Evolutionary conservation across 1,140 invertebrate species (phyloP).

Genomic region (Bactericera cockerelli): DNA sequence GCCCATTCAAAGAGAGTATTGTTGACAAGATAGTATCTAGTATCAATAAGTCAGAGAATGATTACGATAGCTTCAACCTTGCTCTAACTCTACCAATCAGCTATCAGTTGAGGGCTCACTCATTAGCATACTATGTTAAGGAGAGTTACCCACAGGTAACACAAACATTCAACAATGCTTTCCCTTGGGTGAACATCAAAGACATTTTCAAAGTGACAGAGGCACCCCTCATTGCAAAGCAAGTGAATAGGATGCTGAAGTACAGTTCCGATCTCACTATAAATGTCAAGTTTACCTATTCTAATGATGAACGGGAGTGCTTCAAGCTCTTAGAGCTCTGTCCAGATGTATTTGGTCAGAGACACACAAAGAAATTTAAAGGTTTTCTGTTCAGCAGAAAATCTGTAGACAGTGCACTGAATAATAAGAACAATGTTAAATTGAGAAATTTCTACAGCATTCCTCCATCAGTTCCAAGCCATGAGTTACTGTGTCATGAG

Average conservation of each 20-base stretch:
- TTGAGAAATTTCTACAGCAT: conserved; percentile 16
- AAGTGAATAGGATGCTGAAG: conserved; percentile 31
- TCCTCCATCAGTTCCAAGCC: conserved; percentile 5
- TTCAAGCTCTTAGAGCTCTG: conserved; percentile 33
- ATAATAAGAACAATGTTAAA: conserved; percentile 4
- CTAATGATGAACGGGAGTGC: conserved; percentile 37
- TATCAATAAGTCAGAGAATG: conserved; percentile 28
- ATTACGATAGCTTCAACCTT: conserved; percentile 33
- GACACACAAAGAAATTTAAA: conserved; percentile 23
- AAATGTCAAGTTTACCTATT: conserved; percentile 33
- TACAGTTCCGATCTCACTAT: conserved; percentile 36
- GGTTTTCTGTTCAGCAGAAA: conserved; percentile 41
- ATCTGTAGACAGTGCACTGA: conserved; percentile 25
- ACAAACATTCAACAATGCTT: conserved; percentile 22
- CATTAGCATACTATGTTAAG: conserved; percentile 30
- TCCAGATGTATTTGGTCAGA: conserved; percentile 15
- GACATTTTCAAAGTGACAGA: conserved; percentile 46
- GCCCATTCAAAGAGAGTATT: conserved; percentile 30
- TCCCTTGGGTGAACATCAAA: conserved; percentile 36
- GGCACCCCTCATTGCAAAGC: conserved; percentile 31
- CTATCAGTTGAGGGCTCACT: conserved; percentile 31
- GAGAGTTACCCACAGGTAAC: conserved; percentile 20
- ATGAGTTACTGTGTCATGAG: conserved; percentile 14
- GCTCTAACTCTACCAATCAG: conserved; percentile 34
- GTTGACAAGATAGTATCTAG: conserved; percentile 29